A percentile compares a stretch with the other conserved stretches of the same genome.
Evolutionary conservation across 2,888 invertebrate species (phyloP).

Genomic region (Bombylius major): DNA sequence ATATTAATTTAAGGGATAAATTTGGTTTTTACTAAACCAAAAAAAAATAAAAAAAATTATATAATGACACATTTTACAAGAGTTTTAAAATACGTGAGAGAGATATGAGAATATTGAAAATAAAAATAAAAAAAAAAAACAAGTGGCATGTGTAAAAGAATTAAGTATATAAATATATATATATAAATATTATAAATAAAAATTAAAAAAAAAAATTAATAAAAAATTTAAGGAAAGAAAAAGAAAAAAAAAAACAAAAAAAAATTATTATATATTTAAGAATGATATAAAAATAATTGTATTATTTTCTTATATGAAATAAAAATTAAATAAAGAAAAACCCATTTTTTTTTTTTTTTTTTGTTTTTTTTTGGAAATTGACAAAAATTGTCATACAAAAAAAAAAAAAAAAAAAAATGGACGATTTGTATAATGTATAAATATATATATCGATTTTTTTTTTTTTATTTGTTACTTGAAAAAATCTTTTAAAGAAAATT

Average conservation of each 20-base stretch:
- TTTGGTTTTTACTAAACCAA: not conserved
- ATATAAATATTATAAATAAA: not conserved
- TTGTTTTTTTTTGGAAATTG: no score
- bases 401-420: no score
- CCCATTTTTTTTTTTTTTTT: no score
- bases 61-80: not conserved
- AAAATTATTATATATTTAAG: not conserved
- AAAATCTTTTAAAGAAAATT: no score
- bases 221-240: not conserved
- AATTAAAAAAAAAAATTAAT: not conserved
- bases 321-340: not conserved
- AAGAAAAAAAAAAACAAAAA: not conserved
- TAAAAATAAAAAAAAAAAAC: not conserved
- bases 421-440: no score
- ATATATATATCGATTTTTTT: no score
- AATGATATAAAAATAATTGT: not conserved
- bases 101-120: not conserved
- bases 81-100: no score
- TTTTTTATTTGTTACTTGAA: no score
- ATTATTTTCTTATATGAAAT: not conserved
- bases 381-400: no score
- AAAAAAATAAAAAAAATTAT: not conserved
- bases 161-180: not conserved
- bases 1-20: not conserved
- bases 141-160: not conserved